Base-by-base conservation (phyloP, 2,113 vertebrate genomes). In the Genyomyrus donnyi region DNA sequence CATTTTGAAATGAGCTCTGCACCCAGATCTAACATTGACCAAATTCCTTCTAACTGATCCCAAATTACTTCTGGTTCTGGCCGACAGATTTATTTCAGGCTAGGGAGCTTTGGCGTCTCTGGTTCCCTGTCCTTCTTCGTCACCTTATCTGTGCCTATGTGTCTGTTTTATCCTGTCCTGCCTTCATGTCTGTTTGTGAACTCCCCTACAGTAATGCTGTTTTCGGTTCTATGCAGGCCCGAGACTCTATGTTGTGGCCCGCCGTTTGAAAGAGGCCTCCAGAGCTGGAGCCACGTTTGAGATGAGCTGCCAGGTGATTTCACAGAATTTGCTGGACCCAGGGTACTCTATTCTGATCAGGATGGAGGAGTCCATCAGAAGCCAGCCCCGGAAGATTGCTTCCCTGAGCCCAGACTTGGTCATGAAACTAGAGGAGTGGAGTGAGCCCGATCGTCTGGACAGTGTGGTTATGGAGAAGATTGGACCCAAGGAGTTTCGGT, bases 231-330 rank as follows among this genome's bases (percentile, higher is more conserved):
- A 56, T 58, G 17, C 85, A 94, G 94, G 39, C 4, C 91, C 92
- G n/a, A 66, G 42, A 10, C 89, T 94, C 2, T 88, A 50, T 6
- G 94, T 96, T 0, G 49, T 89, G 2, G 98, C 98, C 0, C 95
- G 94, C 50, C 96, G 94, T 35, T 21, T 96, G 46, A 97, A 97
- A 88, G 96, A 96, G 0, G 97, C 97, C 85, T 96, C 97, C 0
- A 96, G 96, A 50, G 97, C 96, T 3, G 98, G 98, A n/a, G 96
- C 97, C 15, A 98, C 97, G 0, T 99, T 99, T 88, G 98, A 99
- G 95, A 98, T 99, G 98, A 97, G 94, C 2, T 99, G 98, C 94
- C 94, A 94, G 19, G 96, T 98, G 39, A 94, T 93, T 87, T 95
- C 96, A 0, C 94, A 97, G 90, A 97, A 99, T 92, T 95, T 99